Evolutionary conservation across 2,888 invertebrate genomes (phyloP), one percentile per base, ranked within the genome.

Genomic region (Pheosia gnoma): DNA sequence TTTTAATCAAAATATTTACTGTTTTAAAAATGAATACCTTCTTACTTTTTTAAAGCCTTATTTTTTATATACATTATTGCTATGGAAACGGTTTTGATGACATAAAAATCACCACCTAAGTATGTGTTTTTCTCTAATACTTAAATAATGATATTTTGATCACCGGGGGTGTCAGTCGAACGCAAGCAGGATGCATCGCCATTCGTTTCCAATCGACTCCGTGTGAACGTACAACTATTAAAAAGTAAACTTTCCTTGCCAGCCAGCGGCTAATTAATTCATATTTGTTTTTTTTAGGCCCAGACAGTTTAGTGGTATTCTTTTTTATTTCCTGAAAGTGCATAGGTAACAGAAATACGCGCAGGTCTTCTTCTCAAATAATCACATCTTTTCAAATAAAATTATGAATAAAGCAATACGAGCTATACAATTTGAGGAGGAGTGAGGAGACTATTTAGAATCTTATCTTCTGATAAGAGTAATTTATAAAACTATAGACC

Each of bases 111-210:
- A 59, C 68, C 62, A 66, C 70, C 56, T 59, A 58, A 59, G 59
- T 61, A 54, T 63, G 68, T 72, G 59, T 63, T 67, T 74, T 71
- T 76, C 67, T 80, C 63, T 85, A 81, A 84, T 83, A 80, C 69
- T 67, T 76, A 80, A 80, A 85, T 91, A 91, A 91, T 90, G 89
- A 77, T 70, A 61, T 74, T 84, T 86, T 90, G 86, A 90, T 90
- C 78, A 78, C 81, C 80, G 77, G 80, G 80, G 81, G 85, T 84
- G 85, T 79, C 65, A 62, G 67, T 68, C 64, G 61, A 38, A 55
- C 25, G 52, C 59, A 38, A 57, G 53, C 78, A 82, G 84, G 87
- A 86, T 87, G 76, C 68, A 67, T 68, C 75, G 78, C 74, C 83
- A 71, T 88, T 81, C 85, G 77, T 82, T 86, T 78, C 76, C 85